A percentile compares a stretch with the other conserved stretches of the same genome.
Evolutionary conservation across 2,797 vertebrate genomes (phyloP).

Genomic region (Enteromius mattozi): DNA sequence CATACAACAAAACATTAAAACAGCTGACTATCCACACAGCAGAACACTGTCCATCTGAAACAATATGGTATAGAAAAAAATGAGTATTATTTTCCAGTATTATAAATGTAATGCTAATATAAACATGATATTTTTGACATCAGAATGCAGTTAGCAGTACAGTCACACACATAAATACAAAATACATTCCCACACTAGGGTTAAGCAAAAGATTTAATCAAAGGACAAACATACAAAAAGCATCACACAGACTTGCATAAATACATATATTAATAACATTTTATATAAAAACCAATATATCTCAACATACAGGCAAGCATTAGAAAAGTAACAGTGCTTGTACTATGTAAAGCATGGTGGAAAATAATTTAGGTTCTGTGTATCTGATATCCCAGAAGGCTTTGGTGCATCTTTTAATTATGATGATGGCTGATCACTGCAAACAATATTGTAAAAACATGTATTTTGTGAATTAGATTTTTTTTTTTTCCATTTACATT

Average conservation of each 20-base stretch:
- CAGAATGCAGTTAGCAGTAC: background rate
- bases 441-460: background rate
- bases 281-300: constrained; percentile 65
- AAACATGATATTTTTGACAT: background rate
- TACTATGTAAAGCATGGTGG: constrained; percentile 59
- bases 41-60: too few relatives aligned
- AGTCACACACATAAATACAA: background rate
- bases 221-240: constrained; percentile 65
- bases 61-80: too few relatives aligned
- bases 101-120: too few relatives aligned
- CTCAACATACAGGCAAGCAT: constrained; percentile 71
- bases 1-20: too few relatives aligned
- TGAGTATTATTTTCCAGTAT: too few relatives aligned
- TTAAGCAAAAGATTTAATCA: constrained; percentile 79
- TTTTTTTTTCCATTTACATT: background rate
- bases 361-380: constrained; percentile 51
- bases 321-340: constrained; percentile 61
- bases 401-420: constrained; percentile 54
- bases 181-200: constrained; percentile 45
- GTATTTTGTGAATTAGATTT: background rate
- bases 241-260: constrained; percentile 77
- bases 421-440: background rate
- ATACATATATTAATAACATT: constrained; percentile 74
- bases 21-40: too few relatives aligned
- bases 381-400: constrained; percentile 60